phyloP scores from a whole-genome alignment of 2,888 invertebrate genomes.

The Sphecodes monilicornis region DNA sequence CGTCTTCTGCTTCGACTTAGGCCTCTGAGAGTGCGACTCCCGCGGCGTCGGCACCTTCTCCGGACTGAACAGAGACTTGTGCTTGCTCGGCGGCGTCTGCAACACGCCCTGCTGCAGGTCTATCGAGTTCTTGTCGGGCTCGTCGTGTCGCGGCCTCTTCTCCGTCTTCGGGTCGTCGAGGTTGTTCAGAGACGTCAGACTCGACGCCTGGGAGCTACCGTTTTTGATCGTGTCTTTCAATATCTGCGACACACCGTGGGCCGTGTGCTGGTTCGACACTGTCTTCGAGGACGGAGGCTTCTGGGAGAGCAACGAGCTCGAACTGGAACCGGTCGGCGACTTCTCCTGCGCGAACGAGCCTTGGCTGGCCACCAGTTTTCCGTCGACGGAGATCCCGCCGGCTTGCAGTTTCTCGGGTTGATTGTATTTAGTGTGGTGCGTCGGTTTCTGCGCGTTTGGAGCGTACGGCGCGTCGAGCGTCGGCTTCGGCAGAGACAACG shows the following conservation, averaged over 20 bases:
- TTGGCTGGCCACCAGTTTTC: conserved; percentile 53
- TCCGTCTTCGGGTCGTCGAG: conserved; percentile 80
- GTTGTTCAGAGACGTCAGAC: conserved; percentile 67
- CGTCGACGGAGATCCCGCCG: conserved; percentile 42
- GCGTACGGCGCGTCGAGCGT: conserved; percentile 76
- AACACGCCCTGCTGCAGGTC: conserved; percentile 65
- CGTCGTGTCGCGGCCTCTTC: conserved; percentile 78
- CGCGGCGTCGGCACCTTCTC: conserved; percentile 86
- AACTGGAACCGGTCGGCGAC: conserved; percentile 63
- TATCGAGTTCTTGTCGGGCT: conserved; percentile 58
- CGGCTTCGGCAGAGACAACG: conserved; percentile 76
- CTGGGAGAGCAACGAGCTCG: conserved; percentile 37
- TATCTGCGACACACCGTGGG: conserved; percentile 72
- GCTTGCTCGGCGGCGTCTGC: conserved; percentile 73
- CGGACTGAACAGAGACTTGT: conserved; percentile 88
- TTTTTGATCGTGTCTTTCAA: conserved; percentile 74
- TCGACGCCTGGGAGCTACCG: conserved; percentile 69
- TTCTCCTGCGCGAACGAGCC: conserved; percentile 66
- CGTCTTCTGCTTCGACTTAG: conserved; percentile 85
- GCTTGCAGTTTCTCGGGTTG: conserved; percentile 65
- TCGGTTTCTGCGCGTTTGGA: conserved; percentile 77
- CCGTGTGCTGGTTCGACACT: conserved; percentile 63
- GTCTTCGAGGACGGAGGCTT: conserved; percentile 56
- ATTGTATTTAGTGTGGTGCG: conserved; percentile 77
- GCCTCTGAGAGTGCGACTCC: conserved; percentile 81